Conservation (phyloP, 2,888 invertebrate species). For the Lepidonotus clava region DNA sequence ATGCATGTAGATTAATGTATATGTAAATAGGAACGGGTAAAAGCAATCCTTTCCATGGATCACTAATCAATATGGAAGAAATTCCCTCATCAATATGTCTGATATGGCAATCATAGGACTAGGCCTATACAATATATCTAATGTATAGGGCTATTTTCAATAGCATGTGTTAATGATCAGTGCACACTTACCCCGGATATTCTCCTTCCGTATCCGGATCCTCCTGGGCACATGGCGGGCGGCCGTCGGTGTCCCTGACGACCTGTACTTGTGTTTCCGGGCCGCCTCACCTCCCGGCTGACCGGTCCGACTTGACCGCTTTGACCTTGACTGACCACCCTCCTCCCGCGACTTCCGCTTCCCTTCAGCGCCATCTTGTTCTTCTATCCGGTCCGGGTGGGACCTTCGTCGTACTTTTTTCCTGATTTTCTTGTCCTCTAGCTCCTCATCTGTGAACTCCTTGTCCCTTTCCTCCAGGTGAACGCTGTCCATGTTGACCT, state of each 20-base stretch:
- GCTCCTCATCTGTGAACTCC: conserved; percentile 17
- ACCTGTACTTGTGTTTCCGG: background rate
- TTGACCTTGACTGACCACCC: background rate
- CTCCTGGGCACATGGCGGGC: background rate
- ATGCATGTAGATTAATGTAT: too few species aligned
- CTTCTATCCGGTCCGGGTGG: background rate
- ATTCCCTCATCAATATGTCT: too few species aligned
- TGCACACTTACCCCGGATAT: background rate
- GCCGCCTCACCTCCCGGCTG: background rate
- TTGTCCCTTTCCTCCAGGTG: background rate
- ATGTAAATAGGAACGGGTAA: too few species aligned
- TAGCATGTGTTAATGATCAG: too few species aligned
- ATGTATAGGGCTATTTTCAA: too few species aligned
- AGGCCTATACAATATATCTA: too few species aligned
- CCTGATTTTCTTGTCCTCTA: background rate
- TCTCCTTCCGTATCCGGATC: conserved; percentile 4
- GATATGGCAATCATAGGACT: too few species aligned
- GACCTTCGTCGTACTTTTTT: background rate
- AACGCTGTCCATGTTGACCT: background rate
- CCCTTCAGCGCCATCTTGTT: background rate
- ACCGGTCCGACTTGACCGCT: background rate
- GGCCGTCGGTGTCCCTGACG: background rate
- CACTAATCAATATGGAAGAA: too few species aligned
- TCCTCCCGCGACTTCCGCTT: background rate
- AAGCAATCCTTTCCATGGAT: too few species aligned